These are phyloP conservation scores for Butastur rufipennis DNA, from an alignment of 2,113 vertebrate species.

Conservation along the genomic window DNA sequence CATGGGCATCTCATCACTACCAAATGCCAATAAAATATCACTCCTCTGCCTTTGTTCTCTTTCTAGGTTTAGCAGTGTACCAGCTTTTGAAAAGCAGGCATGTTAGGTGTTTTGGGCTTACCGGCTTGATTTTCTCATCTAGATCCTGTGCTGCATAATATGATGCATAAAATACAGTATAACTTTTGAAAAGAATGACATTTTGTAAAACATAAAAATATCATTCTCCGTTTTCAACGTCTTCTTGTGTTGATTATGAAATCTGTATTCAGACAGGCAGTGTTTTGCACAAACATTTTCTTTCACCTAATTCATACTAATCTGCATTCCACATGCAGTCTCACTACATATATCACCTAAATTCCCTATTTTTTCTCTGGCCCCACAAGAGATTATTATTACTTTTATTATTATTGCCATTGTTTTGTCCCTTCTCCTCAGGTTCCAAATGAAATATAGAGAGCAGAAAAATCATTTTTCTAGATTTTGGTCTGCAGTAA, in stretches of 20 bases:
- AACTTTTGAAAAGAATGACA: background rate
- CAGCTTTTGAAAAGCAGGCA: background rate
- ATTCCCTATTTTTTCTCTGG: background rate
- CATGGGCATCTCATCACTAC: background rate
- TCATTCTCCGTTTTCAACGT: background rate
- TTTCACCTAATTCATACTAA: slow-evolving; percentile 45
- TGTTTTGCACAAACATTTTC: slow-evolving; percentile 18
- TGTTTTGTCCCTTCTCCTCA: background rate
- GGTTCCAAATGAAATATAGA: background rate
- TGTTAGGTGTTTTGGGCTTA: background rate
- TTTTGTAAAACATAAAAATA: background rate
- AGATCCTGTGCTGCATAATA: background rate
- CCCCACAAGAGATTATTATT: background rate
- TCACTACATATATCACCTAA: slow-evolving; percentile 2
- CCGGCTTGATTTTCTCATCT: background rate
- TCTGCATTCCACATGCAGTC: slow-evolving; percentile 30
- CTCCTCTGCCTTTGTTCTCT: background rate
- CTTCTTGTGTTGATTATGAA: background rate
- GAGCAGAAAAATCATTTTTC: background rate
- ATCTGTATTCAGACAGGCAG: slow-evolving; percentile 40
- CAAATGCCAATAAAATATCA: background rate
- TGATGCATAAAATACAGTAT: background rate
- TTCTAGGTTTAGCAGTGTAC: background rate
- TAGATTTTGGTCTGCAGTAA: background rate
- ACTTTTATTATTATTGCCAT: slow-evolving; percentile 12